These are phyloP conservation scores for Tyrophagus putrescentiae DNA, from an alignment of 1,140 invertebrate genomes.

Conservation along the genomic window DNA sequence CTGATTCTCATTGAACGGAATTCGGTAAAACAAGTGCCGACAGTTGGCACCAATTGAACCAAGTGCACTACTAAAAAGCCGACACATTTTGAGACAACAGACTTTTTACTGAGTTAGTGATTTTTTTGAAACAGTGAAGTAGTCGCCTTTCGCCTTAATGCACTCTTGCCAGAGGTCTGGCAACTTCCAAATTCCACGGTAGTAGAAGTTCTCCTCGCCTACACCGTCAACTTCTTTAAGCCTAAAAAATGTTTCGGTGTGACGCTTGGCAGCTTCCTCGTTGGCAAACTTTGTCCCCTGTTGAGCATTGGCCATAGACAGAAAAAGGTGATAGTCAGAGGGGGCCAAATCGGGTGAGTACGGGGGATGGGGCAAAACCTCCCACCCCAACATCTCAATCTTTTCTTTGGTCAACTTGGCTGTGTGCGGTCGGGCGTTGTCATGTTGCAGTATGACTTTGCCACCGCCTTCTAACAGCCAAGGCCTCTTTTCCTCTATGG, in stretches of 20 bases:
- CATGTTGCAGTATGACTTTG: no score
- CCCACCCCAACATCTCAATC: constrained; percentile 70
- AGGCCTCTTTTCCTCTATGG: no score
- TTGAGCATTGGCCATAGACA: constrained; percentile 66
- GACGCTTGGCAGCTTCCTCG: constrained; percentile 55
- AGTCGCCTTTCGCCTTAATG: constrained; percentile 84
- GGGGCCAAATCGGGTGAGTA: constrained; percentile 62
- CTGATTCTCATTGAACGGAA: constrained; percentile 70
- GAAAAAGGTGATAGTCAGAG: constrained; percentile 68
- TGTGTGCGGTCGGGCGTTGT: no score
- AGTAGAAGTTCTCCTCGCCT: constrained; percentile 65
- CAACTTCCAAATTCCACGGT: constrained; percentile 45
- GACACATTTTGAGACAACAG: background rate
- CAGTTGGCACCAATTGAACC: no score
- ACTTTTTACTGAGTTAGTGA: background rate
- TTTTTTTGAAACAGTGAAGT: constrained; percentile 58
- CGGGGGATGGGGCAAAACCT: no score
- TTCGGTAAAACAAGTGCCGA: no score
- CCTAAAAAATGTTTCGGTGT: no score
- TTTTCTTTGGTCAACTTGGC: constrained; percentile 63
- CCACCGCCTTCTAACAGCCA: no score
- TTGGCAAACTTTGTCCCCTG: constrained; percentile 74
- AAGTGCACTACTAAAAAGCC: background rate
- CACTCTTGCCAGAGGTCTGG: constrained; percentile 62
- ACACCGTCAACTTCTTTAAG: constrained; percentile 78